Evolutionary conservation across 2,797 vertebrate species (phyloP), one percentile per base, ranked within the genome.

Genomic region (Lindbergichthys nudifrons): DNA sequence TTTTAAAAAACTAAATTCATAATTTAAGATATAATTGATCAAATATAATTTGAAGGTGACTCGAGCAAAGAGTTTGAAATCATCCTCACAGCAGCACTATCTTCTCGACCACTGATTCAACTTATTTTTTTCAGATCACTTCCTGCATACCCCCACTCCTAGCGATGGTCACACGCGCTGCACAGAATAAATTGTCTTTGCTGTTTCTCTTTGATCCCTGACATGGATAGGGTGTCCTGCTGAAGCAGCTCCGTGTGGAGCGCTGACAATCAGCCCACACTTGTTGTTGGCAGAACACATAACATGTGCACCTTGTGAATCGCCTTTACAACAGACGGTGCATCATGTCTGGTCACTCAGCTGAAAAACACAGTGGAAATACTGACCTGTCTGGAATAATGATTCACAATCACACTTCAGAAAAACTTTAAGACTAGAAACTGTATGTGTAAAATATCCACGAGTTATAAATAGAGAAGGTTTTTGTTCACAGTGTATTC

Each of bases 181-280:
- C 89, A 79, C 90, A 89, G 89, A 86, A 90, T 88, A 92, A 92
- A 93, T 86, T 85, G 84, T 87, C 84, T 85, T 50, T 70, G 69
- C 82, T 86, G 86, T 87, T 36, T 93, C 60, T 73, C 90, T 92
- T 87, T 92, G 90, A 94, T 93, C 84, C 86, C 83, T 84, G 91
- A 91, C 90, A 86, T 77, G 81, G 65, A 88, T 90, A 82, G 73
- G 65, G 81, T 85, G 62, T 71, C 75, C 73, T 41, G 65, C 86
- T 79, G 74, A 85, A 89, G 85, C 85, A 82, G 83, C 80, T 75
- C 69, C 36, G 7, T 47, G 73, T 83, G 81, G 79, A 84, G 70
- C 67, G 53, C 86, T 88, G 88, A 88, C 87, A 90, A 84, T 86
- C 82, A 82, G 72, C 77, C 75, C 32, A 68, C 54, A 26, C 85